Conservation (phyloP, 2,888 invertebrate genomes). For the Scaptodrosophila latifasciaeformis region DNA sequence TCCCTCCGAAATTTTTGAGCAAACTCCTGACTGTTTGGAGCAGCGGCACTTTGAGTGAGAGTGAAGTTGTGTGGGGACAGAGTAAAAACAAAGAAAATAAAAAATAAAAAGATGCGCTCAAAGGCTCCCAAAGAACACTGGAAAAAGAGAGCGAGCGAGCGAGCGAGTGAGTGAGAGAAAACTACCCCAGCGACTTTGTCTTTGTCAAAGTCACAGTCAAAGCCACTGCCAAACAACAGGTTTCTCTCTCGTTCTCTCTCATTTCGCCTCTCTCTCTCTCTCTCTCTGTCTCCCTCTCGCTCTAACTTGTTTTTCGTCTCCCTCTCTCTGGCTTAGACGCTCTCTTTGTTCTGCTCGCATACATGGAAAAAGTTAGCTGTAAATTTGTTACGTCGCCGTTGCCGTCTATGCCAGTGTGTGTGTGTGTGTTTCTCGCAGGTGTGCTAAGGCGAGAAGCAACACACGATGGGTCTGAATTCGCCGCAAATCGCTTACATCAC, state of each 20-base stretch:
- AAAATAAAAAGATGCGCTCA: slow-evolving; percentile 6
- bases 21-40: no score
- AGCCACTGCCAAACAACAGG: slow-evolving; percentile 60
- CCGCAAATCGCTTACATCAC: slow-evolving; percentile 57
- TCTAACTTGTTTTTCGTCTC: slow-evolving; percentile 4
- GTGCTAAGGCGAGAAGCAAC: no score
- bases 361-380: slow-evolving; percentile 72
- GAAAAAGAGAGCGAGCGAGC: slow-evolving; percentile 14
- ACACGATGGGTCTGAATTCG: slow-evolving; percentile 42
- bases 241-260: slow-evolving; percentile 31
- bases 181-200: slow-evolving; percentile 5
- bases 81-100: slow-evolving; percentile 12
- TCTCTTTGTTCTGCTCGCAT: slow-evolving; percentile 42
- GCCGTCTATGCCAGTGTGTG: slow-evolving; percentile 5
- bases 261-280: slow-evolving; percentile 2
- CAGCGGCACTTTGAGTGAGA: slow-evolving; percentile 62
- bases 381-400: slow-evolving; percentile 70
- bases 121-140: slow-evolving; percentile 32
- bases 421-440: slow-evolving; percentile 44
- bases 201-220: slow-evolving; percentile 56
- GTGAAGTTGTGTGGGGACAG: slow-evolving; percentile 62
- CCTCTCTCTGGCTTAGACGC: no score
- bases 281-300: neutral
- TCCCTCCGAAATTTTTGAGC: no score
- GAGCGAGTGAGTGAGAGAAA: slow-evolving; percentile 51